These are phyloP conservation scores for Hippocampus barbouri DNA, from an alignment of 2,113 vertebrate species.

Conservation along the genomic window DNA sequence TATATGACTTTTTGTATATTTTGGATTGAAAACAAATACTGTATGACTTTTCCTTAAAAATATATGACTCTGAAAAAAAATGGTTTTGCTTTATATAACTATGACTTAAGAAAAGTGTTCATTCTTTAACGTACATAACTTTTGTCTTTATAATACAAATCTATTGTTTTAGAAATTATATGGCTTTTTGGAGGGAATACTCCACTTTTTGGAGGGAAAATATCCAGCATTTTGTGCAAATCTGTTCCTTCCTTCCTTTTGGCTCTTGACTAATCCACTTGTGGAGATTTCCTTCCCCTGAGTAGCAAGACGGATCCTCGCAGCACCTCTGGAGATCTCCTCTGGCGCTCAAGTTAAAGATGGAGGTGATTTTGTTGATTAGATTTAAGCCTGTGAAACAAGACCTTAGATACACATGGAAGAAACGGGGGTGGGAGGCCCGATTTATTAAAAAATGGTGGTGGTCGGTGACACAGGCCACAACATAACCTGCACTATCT, in stretches of 20 bases:
- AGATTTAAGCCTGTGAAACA: slow-evolving; percentile 69
- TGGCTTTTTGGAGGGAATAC: too few species aligned
- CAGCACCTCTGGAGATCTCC: slow-evolving; percentile 66
- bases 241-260: slow-evolving; percentile 69
- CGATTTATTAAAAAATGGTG: neutral
- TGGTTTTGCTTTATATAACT: too few species aligned
- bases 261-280: slow-evolving; percentile 66
- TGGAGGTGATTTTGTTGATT: slow-evolving; percentile 72
- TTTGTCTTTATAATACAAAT: neutral
- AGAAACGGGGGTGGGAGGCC: slow-evolving; percentile 1
- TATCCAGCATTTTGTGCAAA: slow-evolving; percentile 19
- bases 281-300: slow-evolving; percentile 63
- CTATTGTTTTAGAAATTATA: neutral
- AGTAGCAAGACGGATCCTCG: slow-evolving; percentile 59
- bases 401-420: slow-evolving; percentile 40
- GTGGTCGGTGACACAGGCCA: neutral
- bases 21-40: too few species aligned
- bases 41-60: too few species aligned
- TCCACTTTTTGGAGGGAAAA: neutral
- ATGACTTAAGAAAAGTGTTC: too few species aligned
- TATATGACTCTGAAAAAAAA: too few species aligned
- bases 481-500: neutral
- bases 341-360: slow-evolving; percentile 60
- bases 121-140: too few species aligned
- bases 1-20: too few species aligned